Conservation (phyloP, 2,797 vertebrate species). For the Rhinophrynus dorsalis region DNA sequence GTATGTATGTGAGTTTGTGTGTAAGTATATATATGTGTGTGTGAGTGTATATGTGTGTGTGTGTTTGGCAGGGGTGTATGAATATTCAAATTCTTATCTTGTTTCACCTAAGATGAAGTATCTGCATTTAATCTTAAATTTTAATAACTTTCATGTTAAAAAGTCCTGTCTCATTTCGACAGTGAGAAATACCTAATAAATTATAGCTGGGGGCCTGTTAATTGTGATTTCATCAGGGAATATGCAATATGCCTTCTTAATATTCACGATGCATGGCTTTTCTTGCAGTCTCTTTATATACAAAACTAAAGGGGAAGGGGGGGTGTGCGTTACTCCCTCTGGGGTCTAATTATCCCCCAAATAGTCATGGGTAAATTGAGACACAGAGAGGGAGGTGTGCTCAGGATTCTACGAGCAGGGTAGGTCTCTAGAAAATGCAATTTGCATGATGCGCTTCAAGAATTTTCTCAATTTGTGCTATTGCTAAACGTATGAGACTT, state of each 20-base stretch:
- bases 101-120: slow-evolving; percentile 1
- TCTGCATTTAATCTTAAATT: slow-evolving; percentile 12
- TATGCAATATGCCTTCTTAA: background rate
- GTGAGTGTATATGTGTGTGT: background rate
- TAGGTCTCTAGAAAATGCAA: no score
- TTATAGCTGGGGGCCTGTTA: slow-evolving; percentile 16
- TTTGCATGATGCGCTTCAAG: background rate
- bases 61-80: no score
- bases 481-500: background rate
- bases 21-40: no score
- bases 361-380: no score
- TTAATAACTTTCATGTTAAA: background rate
- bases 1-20: no score
- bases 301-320: no score
- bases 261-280: background rate
- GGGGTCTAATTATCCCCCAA: no score
- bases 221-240: background rate
- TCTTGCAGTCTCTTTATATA: no score
- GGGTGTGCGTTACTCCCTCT: no score
- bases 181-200: slow-evolving; percentile 28
- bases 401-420: no score
- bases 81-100: background rate
- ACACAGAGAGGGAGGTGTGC: no score
- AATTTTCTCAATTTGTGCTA: background rate
- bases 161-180: slow-evolving; percentile 23